These are phyloP conservation scores for Psittacula cyanocephala DNA, from an alignment of 2,113 vertebrate species.

Conservation along the genomic window DNA sequence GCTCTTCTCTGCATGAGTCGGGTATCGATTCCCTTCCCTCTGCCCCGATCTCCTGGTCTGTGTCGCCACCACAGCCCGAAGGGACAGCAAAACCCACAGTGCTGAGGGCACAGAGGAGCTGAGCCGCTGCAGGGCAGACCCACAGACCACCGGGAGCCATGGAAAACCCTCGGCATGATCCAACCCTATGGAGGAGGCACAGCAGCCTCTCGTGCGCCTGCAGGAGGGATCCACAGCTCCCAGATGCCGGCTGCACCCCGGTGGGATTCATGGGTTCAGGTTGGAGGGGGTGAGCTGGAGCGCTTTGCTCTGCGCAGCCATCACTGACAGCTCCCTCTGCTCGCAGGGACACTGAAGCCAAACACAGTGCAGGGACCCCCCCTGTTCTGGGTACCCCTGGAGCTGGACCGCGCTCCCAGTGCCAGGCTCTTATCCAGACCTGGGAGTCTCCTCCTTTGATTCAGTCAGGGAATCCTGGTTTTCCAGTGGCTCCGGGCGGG, in stretches of 20 bases:
- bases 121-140: not conserved
- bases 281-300: not conserved
- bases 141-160: not conserved
- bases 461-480: not conserved
- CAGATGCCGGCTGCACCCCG: not conserved
- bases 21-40: not conserved
- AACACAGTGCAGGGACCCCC: rapidly evolving
- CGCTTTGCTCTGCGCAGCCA: rapidly evolving
- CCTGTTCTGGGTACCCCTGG: rapidly evolving
- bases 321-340: not conserved
- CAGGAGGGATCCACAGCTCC: not conserved
- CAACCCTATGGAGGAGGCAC: rapidly evolving
- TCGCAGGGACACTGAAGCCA: rapidly evolving
- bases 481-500: rapidly evolving
- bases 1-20: not conserved
- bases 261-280: not conserved
- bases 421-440: not conserved
- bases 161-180: not conserved
- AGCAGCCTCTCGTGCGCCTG: rapidly evolving
- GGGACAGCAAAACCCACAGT: rapidly evolving
- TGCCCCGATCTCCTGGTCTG: rapidly evolving
- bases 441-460: not conserved
- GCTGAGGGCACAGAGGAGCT: not conserved
- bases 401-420: not conserved
- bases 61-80: not conserved